These are phyloP conservation scores for Lasiurus cinereus DNA, from an alignment of 2,113 vertebrate species.

Conservation along the genomic window DNA sequence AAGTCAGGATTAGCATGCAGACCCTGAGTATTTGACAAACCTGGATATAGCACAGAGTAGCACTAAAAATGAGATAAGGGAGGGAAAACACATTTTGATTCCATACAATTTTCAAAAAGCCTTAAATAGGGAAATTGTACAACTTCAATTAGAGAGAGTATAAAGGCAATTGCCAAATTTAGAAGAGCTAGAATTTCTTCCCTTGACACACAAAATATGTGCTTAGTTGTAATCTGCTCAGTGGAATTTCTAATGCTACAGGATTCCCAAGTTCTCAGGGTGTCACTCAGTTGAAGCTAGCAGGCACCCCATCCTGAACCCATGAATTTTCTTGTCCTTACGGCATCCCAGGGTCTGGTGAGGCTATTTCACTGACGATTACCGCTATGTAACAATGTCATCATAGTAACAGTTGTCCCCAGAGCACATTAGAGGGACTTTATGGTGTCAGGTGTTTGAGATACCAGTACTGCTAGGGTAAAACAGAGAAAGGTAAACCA, in stretches of 20 bases:
- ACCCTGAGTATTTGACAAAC: background rate
- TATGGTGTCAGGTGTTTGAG: background rate
- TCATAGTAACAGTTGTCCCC: slow-evolving; percentile 21
- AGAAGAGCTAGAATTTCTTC: background rate
- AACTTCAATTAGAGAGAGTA: background rate
- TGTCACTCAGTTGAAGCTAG: background rate
- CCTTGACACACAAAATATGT: background rate
- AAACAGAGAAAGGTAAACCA: background rate
- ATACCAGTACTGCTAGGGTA: background rate
- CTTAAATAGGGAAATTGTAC: background rate
- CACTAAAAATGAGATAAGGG: background rate
- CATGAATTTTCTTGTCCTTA: slow-evolving; percentile 6
- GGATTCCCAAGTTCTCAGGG: background rate
- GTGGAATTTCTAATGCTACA: background rate
- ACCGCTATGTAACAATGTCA: slow-evolving; percentile 41
- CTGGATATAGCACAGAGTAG: background rate
- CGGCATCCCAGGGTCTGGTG: background rate
- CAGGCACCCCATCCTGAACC: background rate
- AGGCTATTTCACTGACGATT: background rate
- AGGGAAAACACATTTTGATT: background rate
- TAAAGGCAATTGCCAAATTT: slow-evolving; percentile 18
- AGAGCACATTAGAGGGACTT: background rate
- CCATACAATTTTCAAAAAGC: background rate
- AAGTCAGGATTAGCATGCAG: background rate
- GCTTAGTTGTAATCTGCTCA: background rate